phyloP scores from a whole-genome alignment of 35 echinoderm and acorn worm genomes.

The Lytechinus pictus region DNA sequence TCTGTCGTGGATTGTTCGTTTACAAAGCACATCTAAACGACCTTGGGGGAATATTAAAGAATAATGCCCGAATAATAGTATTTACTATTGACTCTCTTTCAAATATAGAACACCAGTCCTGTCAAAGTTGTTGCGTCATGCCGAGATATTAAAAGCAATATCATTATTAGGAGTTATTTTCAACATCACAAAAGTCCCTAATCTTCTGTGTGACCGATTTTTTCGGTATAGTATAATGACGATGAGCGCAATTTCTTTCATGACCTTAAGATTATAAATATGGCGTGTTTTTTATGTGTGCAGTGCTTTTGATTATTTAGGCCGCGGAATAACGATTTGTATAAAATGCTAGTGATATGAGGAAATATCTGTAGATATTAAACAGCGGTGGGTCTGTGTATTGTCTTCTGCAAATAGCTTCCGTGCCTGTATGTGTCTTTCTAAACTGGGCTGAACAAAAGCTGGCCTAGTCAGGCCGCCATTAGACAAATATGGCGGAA shows the following conservation, averaged over 20 bases:
- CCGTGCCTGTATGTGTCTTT: constrained; percentile 33
- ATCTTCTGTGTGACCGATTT: not conserved
- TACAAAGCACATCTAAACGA: not conserved
- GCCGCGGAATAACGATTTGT: not conserved
- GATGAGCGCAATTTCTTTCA: not conserved
- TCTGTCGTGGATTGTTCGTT: not conserved
- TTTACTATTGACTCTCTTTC: constrained; percentile 2
- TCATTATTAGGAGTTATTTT: not conserved
- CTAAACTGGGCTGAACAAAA: not conserved
- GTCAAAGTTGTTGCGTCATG: constrained; percentile 9
- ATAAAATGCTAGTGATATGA: constrained; percentile 12
- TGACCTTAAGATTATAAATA: not conserved
- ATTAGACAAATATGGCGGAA: constrained; percentile 25
- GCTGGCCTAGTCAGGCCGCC: not conserved
- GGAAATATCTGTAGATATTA: not conserved
- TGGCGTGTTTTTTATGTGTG: not conserved
- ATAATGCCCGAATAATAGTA: constrained; percentile 2
- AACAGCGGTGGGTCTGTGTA: constrained; percentile 8
- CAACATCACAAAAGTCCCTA: not conserved
- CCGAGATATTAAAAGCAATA: not conserved
- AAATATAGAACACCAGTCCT: constrained; percentile 1
- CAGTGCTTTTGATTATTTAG: not conserved
- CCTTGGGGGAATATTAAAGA: not conserved
- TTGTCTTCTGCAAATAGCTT: constrained; percentile 6
- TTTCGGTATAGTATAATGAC: not conserved